Evolutionary conservation across 2,888 invertebrate genomes (phyloP).

Genomic region (Corbicula japonica): DNA sequence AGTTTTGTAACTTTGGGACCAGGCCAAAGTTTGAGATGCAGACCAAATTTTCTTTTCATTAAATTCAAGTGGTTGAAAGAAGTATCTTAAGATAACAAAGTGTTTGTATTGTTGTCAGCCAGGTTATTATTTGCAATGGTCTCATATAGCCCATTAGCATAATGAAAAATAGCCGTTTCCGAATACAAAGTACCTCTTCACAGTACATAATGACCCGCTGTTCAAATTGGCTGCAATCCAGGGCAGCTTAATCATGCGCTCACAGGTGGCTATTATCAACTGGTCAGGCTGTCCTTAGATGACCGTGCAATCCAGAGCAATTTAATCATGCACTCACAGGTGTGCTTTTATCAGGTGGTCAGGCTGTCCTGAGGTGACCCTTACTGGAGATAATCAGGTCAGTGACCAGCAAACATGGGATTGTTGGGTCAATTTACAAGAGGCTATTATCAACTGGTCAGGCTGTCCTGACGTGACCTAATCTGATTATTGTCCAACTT

Average conservation of each 20-base stretch:
- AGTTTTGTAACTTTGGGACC: no score
- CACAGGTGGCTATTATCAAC: slow-evolving; percentile 25
- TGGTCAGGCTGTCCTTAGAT: slow-evolving; percentile 43
- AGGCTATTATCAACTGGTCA: slow-evolving; percentile 3
- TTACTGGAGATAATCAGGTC: no score
- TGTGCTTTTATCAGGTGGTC: no score
- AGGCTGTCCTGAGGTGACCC: slow-evolving; percentile 13
- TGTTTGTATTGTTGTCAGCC: no score
- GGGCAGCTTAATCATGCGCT: slow-evolving; percentile 29
- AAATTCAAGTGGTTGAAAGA: no score
- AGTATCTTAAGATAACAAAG: no score
- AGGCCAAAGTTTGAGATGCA: no score
- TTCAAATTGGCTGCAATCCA: slow-evolving; percentile 28
- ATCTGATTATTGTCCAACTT: no score
- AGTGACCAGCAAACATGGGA: background rate
- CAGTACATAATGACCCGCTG: slow-evolving; percentile 30
- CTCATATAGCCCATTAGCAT: slow-evolving; percentile 20
- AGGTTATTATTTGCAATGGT: slow-evolving; percentile 15
- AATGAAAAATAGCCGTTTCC: slow-evolving; percentile 30
- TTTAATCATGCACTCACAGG: no score
- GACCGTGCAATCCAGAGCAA: slow-evolving; percentile 33
- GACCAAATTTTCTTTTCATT: no score
- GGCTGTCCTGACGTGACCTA: slow-evolving; percentile 12
- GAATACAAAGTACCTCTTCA: slow-evolving; percentile 9
- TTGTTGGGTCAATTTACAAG: background rate